Percentiles rank a stretch among this genome's conserved stretches.
Conservation (phyloP, 1,140 invertebrate species). For the Procambarus clarkii region DNA sequence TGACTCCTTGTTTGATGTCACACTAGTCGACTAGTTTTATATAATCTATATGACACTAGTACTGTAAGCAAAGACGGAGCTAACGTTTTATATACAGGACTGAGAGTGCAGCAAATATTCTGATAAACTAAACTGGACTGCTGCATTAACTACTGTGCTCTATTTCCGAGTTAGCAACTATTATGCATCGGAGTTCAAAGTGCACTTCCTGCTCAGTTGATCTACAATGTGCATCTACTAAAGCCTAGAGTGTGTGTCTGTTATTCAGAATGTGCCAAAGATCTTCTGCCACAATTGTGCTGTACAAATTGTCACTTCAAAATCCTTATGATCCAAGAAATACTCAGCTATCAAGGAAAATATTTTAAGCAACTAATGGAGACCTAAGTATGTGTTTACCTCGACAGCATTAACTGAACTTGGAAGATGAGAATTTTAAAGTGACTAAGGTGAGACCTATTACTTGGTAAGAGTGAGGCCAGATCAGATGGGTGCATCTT, state of each 20-base stretch:
- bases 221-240: conserved; percentile 60
- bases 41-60: conserved; percentile 50
- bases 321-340: conserved; percentile 58
- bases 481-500: conserved; percentile 69
- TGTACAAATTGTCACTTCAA: conserved; percentile 64
- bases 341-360: conserved; percentile 40
- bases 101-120: conserved; percentile 43
- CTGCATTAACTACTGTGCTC: conserved; percentile 43
- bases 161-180: conserved; percentile 64
- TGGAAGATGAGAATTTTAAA: conserved; percentile 52
- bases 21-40: conserved; percentile 46
- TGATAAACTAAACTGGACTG: conserved; percentile 34
- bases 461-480: conserved; percentile 65
- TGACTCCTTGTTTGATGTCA: conserved; percentile 29
- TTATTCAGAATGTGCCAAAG: conserved; percentile 66
- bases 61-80: conserved; percentile 51
- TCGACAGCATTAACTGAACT: conserved; percentile 35
- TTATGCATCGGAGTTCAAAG: conserved; percentile 63
- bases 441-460: conserved; percentile 57
- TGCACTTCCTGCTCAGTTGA: conserved; percentile 50
- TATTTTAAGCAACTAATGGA: conserved; percentile 5
- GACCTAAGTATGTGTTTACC: conserved; percentile 19
- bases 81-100: conserved; percentile 36
- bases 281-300: conserved; percentile 70
- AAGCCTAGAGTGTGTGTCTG: conserved; percentile 67